These are phyloP conservation scores for Zaprionus lachaisei DNA, from an alignment of 1,140 invertebrate genomes.

Conservation along the genomic window DNA sequence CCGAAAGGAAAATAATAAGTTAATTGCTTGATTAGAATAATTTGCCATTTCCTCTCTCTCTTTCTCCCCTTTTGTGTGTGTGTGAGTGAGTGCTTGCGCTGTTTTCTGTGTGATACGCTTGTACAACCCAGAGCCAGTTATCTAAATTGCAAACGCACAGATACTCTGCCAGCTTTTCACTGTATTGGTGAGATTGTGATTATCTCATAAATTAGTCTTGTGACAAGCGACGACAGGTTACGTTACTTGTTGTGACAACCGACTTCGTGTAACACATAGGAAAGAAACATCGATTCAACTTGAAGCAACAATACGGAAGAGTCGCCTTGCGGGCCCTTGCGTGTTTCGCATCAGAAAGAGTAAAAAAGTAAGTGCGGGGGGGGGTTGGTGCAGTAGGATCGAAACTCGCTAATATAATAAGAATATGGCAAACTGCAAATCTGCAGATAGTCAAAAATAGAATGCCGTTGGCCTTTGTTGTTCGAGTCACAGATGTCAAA, in stretches of 20 bases:
- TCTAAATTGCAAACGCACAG: conserved; percentile 47
- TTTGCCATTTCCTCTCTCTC: conserved; percentile 28
- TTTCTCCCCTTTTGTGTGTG: conserved; percentile 7
- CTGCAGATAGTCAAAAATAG: conserved; percentile 57
- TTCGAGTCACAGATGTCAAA: conserved; percentile 58
- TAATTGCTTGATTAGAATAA: conserved; percentile 76
- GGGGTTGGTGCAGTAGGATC: not conserved
- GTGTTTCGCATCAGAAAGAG: not conserved
- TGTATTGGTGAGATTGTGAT: conserved; percentile 54
- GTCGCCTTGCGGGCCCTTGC: conserved; percentile 26
- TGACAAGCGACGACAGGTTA: conserved; percentile 74
- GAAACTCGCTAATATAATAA: not conserved
- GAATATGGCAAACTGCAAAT: conserved; percentile 11
- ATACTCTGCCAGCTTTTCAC: conserved; percentile 6
- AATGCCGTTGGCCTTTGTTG: conserved; percentile 52
- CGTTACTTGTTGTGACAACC: conserved; percentile 48
- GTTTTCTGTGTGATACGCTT: conserved; percentile 38
- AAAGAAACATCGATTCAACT: conserved; percentile 73
- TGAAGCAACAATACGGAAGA: conserved; percentile 46
- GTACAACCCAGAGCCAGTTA: conserved; percentile 47
- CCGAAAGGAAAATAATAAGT: conserved; percentile 65
- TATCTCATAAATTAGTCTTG: conserved; percentile 83
- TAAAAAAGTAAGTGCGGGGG: not conserved
- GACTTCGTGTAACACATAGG: not conserved
- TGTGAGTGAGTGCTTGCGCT: conserved; percentile 2